Conservation (phyloP, 2,113 vertebrate species). For the Platichthys flesus region DNA sequence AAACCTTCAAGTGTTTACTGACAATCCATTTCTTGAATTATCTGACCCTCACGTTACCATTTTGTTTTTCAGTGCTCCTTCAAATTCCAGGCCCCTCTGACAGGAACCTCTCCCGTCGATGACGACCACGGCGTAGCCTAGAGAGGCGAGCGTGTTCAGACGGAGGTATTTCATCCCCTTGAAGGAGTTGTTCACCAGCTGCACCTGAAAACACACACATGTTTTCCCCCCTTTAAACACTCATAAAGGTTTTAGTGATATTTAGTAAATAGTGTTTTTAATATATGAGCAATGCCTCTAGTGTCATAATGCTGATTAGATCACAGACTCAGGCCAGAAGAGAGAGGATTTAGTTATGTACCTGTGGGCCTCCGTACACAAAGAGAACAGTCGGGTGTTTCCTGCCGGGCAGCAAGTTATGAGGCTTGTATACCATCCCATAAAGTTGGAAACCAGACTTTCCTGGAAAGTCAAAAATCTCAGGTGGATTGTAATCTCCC, state of each 20-base stretch:
- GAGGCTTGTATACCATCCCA: constrained; percentile 97
- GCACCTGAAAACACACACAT: constrained; percentile 83
- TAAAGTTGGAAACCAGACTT: constrained; percentile 91
- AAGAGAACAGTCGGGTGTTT: constrained; percentile 97
- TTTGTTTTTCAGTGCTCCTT: constrained; percentile 96
- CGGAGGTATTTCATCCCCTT: constrained; percentile 97
- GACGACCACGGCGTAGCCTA: constrained; percentile 96
- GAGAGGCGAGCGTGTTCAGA: constrained; percentile 93
- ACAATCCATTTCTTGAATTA: not conserved
- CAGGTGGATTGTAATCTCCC: constrained; percentile 92
- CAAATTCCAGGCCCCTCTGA: constrained; percentile 94
- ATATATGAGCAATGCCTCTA: not conserved
- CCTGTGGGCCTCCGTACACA: constrained; percentile 97
- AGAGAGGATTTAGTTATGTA: constrained; percentile 52
- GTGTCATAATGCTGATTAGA: no score
- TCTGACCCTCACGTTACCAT: constrained; percentile 84
- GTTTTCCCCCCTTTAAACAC: not conserved
- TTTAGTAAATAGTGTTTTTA: not conserved
- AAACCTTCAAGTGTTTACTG: not conserved
- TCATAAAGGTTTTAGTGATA: not conserved
- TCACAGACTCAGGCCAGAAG: no score
- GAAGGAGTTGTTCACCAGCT: constrained; percentile 97
- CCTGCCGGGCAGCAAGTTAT: constrained; percentile 89
- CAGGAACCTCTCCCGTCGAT: constrained; percentile 96
- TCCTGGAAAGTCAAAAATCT: constrained; percentile 94